Percentiles rank a stretch among this genome's conserved stretches.
phyloP scores from a whole-genome alignment of 2,888 invertebrate species.

The Pterobdella sp. region DNA sequence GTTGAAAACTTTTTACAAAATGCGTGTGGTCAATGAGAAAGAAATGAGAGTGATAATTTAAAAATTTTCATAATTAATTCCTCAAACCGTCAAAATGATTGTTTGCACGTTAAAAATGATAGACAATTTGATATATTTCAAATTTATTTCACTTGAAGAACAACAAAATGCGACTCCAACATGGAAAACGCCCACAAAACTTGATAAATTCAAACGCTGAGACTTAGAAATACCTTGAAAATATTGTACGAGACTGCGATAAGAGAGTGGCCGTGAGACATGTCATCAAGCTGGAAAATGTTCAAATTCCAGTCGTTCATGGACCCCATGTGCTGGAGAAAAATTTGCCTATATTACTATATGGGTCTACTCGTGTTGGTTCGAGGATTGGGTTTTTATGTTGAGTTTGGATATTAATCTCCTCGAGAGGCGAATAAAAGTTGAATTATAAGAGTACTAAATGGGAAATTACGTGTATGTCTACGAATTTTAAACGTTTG shows the following conservation, averaged over 20 bases:
- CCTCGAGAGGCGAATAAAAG: too few relatives aligned
- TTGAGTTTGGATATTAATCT: too few relatives aligned
- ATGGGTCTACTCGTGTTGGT: neutral
- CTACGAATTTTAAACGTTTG: too few relatives aligned
- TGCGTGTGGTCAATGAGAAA: neutral
- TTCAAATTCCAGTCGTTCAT: conserved; percentile 91
- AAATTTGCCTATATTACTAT: neutral
- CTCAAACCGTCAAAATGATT: too few relatives aligned
- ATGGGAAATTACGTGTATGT: too few relatives aligned
- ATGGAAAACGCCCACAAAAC: neutral
- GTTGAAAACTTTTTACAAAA: neutral
- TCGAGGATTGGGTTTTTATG: too few relatives aligned
- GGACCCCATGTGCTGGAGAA: conserved; percentile 55
- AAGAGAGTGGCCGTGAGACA: conserved; percentile 78
- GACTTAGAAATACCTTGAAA: conserved; percentile 62
- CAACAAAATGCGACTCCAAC: neutral
- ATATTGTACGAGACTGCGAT: conserved; percentile 86
- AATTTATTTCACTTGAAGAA: too few relatives aligned
- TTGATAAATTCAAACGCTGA: neutral
- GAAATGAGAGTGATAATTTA: too few relatives aligned
- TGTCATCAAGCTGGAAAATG: conserved; percentile 84
- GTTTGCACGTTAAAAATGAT: too few relatives aligned
- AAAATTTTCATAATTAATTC: too few relatives aligned
- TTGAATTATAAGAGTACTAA: too few relatives aligned
- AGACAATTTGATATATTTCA: too few relatives aligned